Evolutionary conservation across 2,797 vertebrate species (phyloP), one percentile per base, ranked within the genome.

Genomic region (Loris lydekkerianus): DNA sequence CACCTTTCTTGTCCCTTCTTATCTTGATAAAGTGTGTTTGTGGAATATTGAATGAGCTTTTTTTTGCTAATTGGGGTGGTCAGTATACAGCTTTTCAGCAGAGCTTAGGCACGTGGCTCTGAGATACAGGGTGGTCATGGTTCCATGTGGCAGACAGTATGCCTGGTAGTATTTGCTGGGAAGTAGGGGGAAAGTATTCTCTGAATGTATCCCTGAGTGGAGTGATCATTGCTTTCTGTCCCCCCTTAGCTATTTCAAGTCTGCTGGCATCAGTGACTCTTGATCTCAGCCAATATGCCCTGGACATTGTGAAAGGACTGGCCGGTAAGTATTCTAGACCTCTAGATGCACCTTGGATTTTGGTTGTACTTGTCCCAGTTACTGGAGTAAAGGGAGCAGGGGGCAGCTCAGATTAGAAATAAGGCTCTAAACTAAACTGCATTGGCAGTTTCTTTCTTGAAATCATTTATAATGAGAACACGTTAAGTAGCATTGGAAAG

Each of bases 261-360:
- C 98, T 99, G 97, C 98, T 99, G 1, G 98, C 99, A 2, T 98
- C 99, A 76, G 99, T 99, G 92, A 99, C 99, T 69, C 99, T 99
- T 10, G 99, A 99, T 97, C 99, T 99, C 94, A 99, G 99, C 98
- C 99, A 99, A 94, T 99, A 99, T 58, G 99, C 99, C 91, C 98
- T 99, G 98, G 99, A 99, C 96, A 99, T 99, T 0, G 98, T 99
- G 91, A 99, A 99, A 98, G 99, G 99, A 92, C 98, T 99, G 61
- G 99, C 99, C 89, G 99, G 99, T 99, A 99, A 99, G 99, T 98
- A 34, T 29, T 70, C 13, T 0, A 2, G 31, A 34, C n/a, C n/a
- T 82, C 56, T 31, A 3, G 34, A 14, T 9, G 21, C 10, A 15
- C 75, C 29, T 49, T 72, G 75, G 61, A n/a, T 27, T 91, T 87